phyloP scores from a whole-genome alignment of 2,113 vertebrate genomes.

The Xenopus borealis region DNA sequence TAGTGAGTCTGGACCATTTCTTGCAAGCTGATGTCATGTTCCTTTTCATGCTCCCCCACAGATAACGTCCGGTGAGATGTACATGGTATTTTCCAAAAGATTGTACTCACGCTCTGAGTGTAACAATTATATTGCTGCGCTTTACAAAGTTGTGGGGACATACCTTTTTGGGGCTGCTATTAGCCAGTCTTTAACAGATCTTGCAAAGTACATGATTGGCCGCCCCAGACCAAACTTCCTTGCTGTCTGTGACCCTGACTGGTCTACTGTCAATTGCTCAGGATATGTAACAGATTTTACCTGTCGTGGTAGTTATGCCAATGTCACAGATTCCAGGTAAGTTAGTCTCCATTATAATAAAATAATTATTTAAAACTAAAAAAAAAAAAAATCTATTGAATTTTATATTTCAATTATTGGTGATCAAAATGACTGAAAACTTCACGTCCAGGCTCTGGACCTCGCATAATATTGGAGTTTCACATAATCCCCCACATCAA shows the following conservation, averaged over 20 bases:
- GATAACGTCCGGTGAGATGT: conserved; percentile 84
- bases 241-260: conserved; percentile 77
- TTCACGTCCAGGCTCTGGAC: no score
- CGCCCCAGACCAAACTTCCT: conserved; percentile 90
- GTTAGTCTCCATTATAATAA: background rate
- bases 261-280: conserved; percentile 72
- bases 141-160: conserved; percentile 86
- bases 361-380: no score
- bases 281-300: conserved; percentile 71
- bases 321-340: conserved; percentile 88
- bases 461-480: no score
- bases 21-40: background rate
- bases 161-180: conserved; percentile 77
- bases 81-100: conserved; percentile 81
- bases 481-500: no score
- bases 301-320: conserved; percentile 72
- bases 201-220: conserved; percentile 90
- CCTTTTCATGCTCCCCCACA: conserved; percentile 49
- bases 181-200: conserved; percentile 87
- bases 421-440: no score
- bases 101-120: conserved; percentile 83
- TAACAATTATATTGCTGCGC: conserved; percentile 86
- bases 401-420: no score
- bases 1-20: background rate
- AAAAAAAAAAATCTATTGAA: no score